Evolutionary conservation across 2,888 invertebrate genomes (phyloP), one percentile per base, ranked within the genome.

Genomic region (Ischnus inquisitorius): DNA sequence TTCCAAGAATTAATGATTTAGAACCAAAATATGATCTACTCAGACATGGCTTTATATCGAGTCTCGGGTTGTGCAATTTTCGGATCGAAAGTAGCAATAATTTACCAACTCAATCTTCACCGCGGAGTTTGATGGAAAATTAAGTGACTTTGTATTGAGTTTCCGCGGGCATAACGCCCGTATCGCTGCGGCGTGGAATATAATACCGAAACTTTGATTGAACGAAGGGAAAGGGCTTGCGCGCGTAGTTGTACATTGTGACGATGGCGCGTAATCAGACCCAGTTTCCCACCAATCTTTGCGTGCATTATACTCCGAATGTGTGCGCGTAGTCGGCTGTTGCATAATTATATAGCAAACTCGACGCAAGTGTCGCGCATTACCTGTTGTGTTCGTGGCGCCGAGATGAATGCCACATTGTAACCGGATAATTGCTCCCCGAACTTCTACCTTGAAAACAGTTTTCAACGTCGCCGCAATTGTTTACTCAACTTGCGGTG

Each of bases 61-160:
- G 54, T 34, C 12, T 51, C 54, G 19, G 1, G 1, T 1, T 12
- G 8, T 16, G 41, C 39, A 25, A n/a, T 76, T 54, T 25, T 51
- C 54, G 22, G 54, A 76, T 76, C 16, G 57, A 41, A 54, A 54
- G 25, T 67, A 43, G 43, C 12, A 28, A 76, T 65, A 19, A 51
- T 57, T 28, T 76, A n/a, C 16, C 43, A 57, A 54, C 67, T 60
- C 25, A 41, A 67, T 57, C 54, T 10, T 12, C 41, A 22, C 54
- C 4, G 34, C 25, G 12, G 39, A 65, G 57, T 76, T 76, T 76
- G 65, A 76, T 76, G 76, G 67, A 76, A 67, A 76, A 76, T 76
- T 67, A 76, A 76, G 76, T 67, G 57, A 76, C 76, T 67, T 67
- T 43, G 67, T 41, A 12, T 25, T 12, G 65, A 54, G 76, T 76